A percentile compares a stretch with the other conserved stretches of the same genome.
Evolutionary conservation across 2,888 invertebrate genomes (phyloP).

Genomic region (Conchocele bisecta): DNA sequence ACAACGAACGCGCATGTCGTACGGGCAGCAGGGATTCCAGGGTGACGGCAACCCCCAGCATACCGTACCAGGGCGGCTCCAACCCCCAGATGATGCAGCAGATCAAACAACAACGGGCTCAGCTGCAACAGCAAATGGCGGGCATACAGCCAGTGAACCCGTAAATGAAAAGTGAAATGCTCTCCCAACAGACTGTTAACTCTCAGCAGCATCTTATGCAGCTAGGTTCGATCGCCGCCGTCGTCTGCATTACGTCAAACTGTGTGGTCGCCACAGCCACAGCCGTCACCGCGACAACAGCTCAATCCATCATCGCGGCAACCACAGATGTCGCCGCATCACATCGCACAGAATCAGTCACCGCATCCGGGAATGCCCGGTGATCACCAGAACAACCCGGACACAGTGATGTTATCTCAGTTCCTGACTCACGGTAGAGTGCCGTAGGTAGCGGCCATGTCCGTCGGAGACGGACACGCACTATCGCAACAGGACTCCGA

Average conservation of each 20-base stretch:
- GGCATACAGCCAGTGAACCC: constrained; percentile 85
- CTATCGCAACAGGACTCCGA: constrained; percentile 75
- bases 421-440: constrained; percentile 76
- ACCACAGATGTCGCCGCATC: constrained; percentile 81
- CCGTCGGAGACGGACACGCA: constrained; percentile 74
- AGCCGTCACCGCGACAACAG: constrained; percentile 87
- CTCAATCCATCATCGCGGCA: constrained; percentile 82
- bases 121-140: constrained; percentile 82
- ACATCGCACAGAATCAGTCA: constrained; percentile 79
- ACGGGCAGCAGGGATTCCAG: constrained; percentile 64
- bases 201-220: constrained; percentile 89
- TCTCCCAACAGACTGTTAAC: constrained; percentile 83
- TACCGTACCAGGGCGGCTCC: constrained; percentile 73
- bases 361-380: constrained; percentile 79
- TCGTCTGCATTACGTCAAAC: constrained; percentile 82
- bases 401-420: constrained; percentile 83
- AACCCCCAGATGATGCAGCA: constrained; percentile 78
- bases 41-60: constrained; percentile 68
- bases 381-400: constrained; percentile 84
- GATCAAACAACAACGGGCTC: constrained; percentile 78
- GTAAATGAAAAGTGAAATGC: too few species aligned
- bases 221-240: constrained; percentile 91
- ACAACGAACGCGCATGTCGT: constrained; percentile 66
- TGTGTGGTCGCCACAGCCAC: constrained; percentile 90
- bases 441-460: constrained; percentile 61